Conservation (phyloP, 2,888 invertebrate genomes). For the Platerodrilus igneus region DNA sequence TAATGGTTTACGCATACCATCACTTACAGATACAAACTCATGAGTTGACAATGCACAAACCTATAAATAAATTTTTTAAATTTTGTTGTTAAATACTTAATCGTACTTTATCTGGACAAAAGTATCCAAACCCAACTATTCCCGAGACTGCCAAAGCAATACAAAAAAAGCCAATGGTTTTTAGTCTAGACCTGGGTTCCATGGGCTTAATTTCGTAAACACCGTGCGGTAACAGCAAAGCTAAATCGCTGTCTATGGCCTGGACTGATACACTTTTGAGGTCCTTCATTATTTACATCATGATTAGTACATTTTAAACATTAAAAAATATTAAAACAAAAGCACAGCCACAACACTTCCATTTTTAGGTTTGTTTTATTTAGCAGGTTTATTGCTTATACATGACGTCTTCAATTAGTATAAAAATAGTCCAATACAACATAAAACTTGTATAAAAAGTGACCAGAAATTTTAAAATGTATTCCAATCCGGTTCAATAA, state of each 20-base stretch:
- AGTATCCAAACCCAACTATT: constrained; percentile 85
- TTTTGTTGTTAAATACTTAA: constrained; percentile 8
- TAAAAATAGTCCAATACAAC: too few relatives aligned
- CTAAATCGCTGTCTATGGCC: constrained; percentile 76
- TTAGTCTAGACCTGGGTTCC: constrained; percentile 75
- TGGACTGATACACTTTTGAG: constrained; percentile 68
- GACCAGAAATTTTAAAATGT: constrained; percentile 25
- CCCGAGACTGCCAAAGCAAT: constrained; percentile 77
- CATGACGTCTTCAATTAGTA: too few relatives aligned
- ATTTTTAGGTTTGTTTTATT: constrained; percentile 5
- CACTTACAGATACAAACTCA: constrained; percentile 50
- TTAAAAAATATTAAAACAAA: constrained; percentile 5
- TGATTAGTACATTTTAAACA: constrained; percentile 10
- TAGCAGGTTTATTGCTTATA: constrained; percentile 7
- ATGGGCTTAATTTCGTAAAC: constrained; percentile 78
- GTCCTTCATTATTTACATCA: constrained; percentile 45
- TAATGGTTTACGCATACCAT: constrained; percentile 48
- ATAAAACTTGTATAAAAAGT: too few relatives aligned
- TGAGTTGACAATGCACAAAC: constrained; percentile 70
- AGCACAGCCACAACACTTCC: constrained; percentile 19
- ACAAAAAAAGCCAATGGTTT: constrained; percentile 77
- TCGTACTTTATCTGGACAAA: constrained; percentile 80
- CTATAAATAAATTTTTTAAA: constrained; percentile 42
- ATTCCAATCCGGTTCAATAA: constrained; percentile 46
- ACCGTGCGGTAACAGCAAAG: constrained; percentile 71